These are phyloP conservation scores for Melanostoma mellinum DNA, from an alignment of 2,888 invertebrate species.

Conservation along the genomic window DNA sequence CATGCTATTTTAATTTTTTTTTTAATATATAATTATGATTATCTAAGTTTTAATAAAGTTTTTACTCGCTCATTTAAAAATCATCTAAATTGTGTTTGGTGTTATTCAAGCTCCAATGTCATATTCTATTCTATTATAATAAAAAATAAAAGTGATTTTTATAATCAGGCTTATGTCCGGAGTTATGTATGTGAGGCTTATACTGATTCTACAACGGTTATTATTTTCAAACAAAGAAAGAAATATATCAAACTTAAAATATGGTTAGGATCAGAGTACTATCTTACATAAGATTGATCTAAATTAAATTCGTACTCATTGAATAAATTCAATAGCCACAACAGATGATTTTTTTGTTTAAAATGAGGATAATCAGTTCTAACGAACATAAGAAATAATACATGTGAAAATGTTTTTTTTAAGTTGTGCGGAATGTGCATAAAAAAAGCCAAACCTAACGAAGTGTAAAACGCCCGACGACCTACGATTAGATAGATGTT, in stretches of 20 bases:
- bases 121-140: conserved; percentile 63
- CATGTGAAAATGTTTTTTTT: conserved; percentile 23
- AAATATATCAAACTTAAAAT: background rate
- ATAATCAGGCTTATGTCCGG: conserved; percentile 27
- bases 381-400: conserved; percentile 16
- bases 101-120: conserved; percentile 72
- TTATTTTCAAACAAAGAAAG: conserved; percentile 8
- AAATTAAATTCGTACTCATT: conserved; percentile 12
- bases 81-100: conserved; percentile 69
- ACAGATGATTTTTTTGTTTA: conserved; percentile 45
- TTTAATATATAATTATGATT: conserved; percentile 66
- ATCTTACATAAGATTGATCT: conserved; percentile 41
- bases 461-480: background rate
- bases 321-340: conserved; percentile 37
- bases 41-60: conserved; percentile 63
- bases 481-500: no score
- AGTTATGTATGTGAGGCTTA: conserved; percentile 35
- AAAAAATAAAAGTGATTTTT: conserved; percentile 45
- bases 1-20: conserved; percentile 49
- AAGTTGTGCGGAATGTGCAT: conserved; percentile 68
- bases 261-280: conserved; percentile 17
- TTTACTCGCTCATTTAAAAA: conserved; percentile 61
- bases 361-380: conserved; percentile 10
- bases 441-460: conserved; percentile 24
- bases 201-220: conserved; percentile 27